Evolutionary conservation across 2,888 invertebrate genomes (phyloP).

Genomic region (Drosophila infuscata): DNA sequence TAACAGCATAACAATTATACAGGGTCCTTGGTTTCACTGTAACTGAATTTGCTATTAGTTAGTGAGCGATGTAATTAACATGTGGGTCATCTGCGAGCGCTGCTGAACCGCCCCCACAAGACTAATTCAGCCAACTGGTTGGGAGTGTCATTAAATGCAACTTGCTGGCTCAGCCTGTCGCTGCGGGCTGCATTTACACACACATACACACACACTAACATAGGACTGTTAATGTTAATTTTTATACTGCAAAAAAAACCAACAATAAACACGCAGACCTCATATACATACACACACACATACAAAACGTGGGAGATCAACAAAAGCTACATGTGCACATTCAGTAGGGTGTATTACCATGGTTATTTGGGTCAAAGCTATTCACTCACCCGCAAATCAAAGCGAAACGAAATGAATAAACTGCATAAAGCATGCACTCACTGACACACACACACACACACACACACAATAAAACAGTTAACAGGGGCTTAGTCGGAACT

Average conservation of each 20-base stretch:
- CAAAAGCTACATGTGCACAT: conserved; percentile 59
- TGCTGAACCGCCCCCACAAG: conserved; percentile 25
- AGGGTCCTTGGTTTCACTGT: background rate
- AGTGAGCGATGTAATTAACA: conserved; percentile 29
- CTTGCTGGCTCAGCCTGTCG: conserved; percentile 23
- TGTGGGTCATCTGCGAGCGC: conserved; percentile 38
- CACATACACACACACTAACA: background rate
- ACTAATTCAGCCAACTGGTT: conserved; percentile 25
- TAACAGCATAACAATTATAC: background rate
- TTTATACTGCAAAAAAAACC: conserved; percentile 16
- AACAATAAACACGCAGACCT: conserved; percentile 32
- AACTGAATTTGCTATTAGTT: background rate
- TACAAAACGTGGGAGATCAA: conserved; percentile 35
- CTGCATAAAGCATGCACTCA: conserved; percentile 68
- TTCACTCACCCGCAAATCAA: conserved; percentile 82
- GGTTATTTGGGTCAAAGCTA: conserved; percentile 84
- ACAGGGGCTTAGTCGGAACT: conserved; percentile 58
- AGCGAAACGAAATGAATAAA: conserved; percentile 71
- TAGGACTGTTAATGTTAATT: conserved; percentile 28
- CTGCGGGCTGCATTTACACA: conserved; percentile 20
- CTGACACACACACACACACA: conserved; percentile 30
- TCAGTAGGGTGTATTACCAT: conserved; percentile 67
- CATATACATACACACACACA: conserved; percentile 20
- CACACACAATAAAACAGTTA: conserved; percentile 50
- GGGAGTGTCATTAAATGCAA: conserved; percentile 45